Conservation (phyloP, 2,888 invertebrate genomes). For the Rhogogaster chlorosoma region DNA sequence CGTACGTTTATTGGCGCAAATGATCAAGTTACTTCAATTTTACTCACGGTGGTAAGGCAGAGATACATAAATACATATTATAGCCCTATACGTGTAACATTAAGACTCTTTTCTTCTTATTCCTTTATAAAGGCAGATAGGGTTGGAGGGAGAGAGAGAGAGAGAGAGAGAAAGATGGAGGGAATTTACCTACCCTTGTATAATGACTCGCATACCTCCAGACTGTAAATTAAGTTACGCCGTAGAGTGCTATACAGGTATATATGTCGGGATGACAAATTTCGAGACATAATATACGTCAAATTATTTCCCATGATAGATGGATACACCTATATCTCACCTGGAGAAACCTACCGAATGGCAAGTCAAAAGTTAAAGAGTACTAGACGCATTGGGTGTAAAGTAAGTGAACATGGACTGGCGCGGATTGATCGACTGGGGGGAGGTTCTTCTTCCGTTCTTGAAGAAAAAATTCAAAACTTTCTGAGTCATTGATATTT, state of each 20-base stretch:
- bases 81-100: neutral
- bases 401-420: no score
- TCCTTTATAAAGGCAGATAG: neutral
- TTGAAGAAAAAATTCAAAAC: no score
- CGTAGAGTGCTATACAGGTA: neutral
- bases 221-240: conserved; percentile 9
- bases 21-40: conserved; percentile 8
- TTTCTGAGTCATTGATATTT: no score
- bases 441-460: no score
- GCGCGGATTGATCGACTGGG: no score
- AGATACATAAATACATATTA: neutral
- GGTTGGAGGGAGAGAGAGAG: neutral
- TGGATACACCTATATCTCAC: neutral
- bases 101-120: neutral
- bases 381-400: no score
- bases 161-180: neutral
- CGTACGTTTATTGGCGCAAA: neutral
- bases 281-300: neutral
- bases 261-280: neutral
- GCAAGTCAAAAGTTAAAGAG: no score
- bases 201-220: conserved; percentile 33
- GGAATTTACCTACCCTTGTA: conserved; percentile 10
- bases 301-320: neutral
- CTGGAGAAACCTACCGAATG: neutral
- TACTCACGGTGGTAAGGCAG: neutral